Percentiles rank a stretch among this genome's conserved stretches.
Evolutionary conservation across 1,140 invertebrate genomes (phyloP).

Genomic region (Daktulosphaira vitifoliae): DNA sequence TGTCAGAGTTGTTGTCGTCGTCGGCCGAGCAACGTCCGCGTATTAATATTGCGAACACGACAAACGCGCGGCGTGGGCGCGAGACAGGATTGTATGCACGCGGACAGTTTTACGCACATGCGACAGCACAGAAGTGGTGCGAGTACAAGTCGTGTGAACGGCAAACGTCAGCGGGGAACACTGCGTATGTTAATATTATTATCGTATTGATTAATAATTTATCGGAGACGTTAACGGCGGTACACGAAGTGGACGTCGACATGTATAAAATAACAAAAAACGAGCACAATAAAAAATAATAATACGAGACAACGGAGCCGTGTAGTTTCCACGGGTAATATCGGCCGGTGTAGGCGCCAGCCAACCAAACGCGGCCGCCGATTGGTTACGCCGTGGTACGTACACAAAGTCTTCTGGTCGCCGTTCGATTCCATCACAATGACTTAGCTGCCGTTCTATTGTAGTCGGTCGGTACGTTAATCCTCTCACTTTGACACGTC

Average conservation of each 20-base stretch:
- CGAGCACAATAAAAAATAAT: not conserved
- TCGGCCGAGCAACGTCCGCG: too few relatives aligned
- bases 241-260: slow-evolving; percentile 1
- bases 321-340: too few relatives aligned
- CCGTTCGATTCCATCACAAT: too few relatives aligned
- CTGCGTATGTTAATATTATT: too few relatives aligned
- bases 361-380: slow-evolving; percentile 15
- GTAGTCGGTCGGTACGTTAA: not conserved
- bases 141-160: too few relatives aligned
- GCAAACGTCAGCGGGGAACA: too few relatives aligned
- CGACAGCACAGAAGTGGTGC: too few relatives aligned
- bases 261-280: not conserved
- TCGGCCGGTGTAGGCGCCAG: slow-evolving; percentile 26
- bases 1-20: too few relatives aligned
- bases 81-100: not conserved
- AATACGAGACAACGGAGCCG: too few relatives aligned
- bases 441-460: not conserved
- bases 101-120: not conserved
- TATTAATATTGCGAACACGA: too few relatives aligned
- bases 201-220: slow-evolving; percentile 16
- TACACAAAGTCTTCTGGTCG: slow-evolving; percentile 10
- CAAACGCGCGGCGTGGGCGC: too few relatives aligned
- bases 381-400: slow-evolving; percentile 9
- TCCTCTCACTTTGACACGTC: too few relatives aligned
- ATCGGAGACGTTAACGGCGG: slow-evolving; percentile 22